phyloP scores from a whole-genome alignment of 1,140 invertebrate genomes.

The Drosophila punjabiensis region DNA sequence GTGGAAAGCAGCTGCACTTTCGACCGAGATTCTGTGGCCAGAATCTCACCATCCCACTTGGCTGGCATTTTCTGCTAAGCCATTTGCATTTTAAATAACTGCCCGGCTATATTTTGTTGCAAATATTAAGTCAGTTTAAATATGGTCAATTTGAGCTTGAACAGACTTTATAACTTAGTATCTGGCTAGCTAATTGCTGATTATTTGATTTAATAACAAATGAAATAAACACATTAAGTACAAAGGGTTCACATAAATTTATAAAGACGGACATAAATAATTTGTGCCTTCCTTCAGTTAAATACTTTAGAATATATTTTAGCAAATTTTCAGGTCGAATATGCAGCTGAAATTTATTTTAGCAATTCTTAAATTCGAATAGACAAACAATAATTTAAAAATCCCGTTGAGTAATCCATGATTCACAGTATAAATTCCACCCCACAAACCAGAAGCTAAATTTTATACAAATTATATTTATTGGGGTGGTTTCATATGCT shows the following conservation, averaged over 20 bases:
- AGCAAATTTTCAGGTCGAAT: not conserved
- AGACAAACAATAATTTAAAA: not conserved
- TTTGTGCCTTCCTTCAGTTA: not conserved
- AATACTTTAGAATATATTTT: not conserved
- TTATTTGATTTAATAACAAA: not conserved
- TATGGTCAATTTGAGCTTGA: not conserved
- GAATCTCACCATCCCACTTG: conserved; percentile 7
- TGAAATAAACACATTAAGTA: not conserved
- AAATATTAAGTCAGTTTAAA: not conserved
- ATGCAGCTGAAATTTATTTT: too few relatives aligned
- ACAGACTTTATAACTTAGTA: not conserved
- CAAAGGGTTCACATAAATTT: too few relatives aligned
- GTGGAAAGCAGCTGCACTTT: conserved; percentile 44
- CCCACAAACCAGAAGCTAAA: not conserved
- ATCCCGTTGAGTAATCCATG: not conserved
- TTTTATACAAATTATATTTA: conserved; percentile 4
- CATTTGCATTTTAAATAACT: conserved; percentile 45
- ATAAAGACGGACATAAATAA: not conserved
- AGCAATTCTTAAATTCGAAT: not conserved
- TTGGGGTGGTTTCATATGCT: too few relatives aligned
- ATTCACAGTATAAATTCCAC: not conserved
- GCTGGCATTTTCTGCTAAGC: conserved; percentile 10
- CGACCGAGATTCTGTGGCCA: conserved; percentile 43
- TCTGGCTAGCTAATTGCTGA: too few relatives aligned
- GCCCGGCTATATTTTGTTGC: conserved; percentile 22